phyloP scores from a whole-genome alignment of 2,113 vertebrate genomes.

The Mohoua ochrocephala region DNA sequence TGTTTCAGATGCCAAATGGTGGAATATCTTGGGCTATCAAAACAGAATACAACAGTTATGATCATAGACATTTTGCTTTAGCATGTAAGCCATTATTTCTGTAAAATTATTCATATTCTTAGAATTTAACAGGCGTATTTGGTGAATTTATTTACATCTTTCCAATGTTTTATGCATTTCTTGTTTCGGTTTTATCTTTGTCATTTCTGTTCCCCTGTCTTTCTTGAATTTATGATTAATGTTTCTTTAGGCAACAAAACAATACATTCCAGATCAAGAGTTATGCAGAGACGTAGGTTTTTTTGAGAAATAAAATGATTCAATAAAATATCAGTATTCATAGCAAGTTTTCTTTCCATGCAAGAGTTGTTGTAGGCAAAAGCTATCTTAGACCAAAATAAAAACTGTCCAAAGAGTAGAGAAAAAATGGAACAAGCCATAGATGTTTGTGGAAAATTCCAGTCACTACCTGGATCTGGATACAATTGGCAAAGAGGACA shows the following conservation, averaged over 20 bases:
- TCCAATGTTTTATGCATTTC: constrained; percentile 45
- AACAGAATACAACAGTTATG: not conserved
- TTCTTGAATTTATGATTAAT: constrained; percentile 53
- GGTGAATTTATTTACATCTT: constrained; percentile 39
- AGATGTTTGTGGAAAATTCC: constrained; percentile 37
- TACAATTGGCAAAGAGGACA: constrained; percentile 24
- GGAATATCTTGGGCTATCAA: not conserved
- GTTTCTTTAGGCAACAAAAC: constrained; percentile 35
- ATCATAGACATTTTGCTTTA: constrained; percentile 41
- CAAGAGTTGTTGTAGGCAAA: not conserved
- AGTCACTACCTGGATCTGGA: not conserved
- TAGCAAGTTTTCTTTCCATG: not conserved
- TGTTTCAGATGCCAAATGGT: not conserved
- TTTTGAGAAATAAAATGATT: constrained; percentile 16
- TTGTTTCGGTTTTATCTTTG: constrained; percentile 32
- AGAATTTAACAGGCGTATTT: constrained; percentile 7
- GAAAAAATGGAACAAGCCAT: not conserved
- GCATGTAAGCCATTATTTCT: constrained; percentile 35
- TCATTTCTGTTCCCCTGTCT: constrained; percentile 23
- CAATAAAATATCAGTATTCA: constrained; percentile 34
- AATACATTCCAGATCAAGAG: constrained; percentile 18
- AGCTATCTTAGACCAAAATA: constrained; percentile 24
- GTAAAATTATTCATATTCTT: not conserved
- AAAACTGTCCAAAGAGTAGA: not conserved
- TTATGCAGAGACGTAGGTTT: constrained; percentile 1